Evolutionary conservation across 2,113 vertebrate genomes (phyloP).

Genomic region (Girardinichthys multiradiatus): DNA sequence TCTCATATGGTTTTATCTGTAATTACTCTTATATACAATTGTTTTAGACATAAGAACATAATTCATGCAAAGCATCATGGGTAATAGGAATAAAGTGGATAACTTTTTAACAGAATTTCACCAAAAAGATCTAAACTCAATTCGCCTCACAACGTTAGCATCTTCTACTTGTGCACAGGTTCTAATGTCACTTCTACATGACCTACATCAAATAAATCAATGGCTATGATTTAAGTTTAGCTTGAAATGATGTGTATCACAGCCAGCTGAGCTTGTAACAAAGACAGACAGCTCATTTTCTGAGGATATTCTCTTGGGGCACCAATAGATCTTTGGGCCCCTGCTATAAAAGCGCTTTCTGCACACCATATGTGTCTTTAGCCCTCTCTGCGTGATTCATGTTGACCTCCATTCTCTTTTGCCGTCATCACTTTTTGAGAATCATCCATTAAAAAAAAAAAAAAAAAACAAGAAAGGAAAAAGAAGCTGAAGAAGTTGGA

Average conservation of each 20-base stretch:
- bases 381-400: slow-evolving; percentile 53
- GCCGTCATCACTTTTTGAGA: slow-evolving; percentile 61
- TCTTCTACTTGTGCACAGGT: background rate
- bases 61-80: background rate
- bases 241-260: slow-evolving; percentile 62
- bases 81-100: background rate
- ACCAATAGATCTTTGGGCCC: slow-evolving; percentile 57
- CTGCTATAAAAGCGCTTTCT: slow-evolving; percentile 52
- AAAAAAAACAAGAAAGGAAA: background rate
- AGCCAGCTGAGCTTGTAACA: slow-evolving; percentile 58
- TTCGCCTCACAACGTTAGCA: slow-evolving; percentile 26
- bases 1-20: too few species aligned
- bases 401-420: slow-evolving; percentile 36
- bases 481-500: slow-evolving; percentile 39
- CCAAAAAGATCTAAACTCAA: background rate
- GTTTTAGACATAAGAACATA: background rate
- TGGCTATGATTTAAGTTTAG: slow-evolving; percentile 52
- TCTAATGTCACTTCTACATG: slow-evolving; percentile 13
- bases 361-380: slow-evolving; percentile 41
- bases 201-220: slow-evolving; percentile 37
- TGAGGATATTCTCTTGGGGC: slow-evolving; percentile 36
- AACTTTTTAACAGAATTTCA: background rate
- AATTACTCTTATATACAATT: background rate
- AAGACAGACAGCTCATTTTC: slow-evolving; percentile 68
- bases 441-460: slow-evolving; percentile 37